These are phyloP conservation scores for Melanchra persicariae DNA, from an alignment of 2,888 invertebrate genomes.

Conservation along the genomic window DNA sequence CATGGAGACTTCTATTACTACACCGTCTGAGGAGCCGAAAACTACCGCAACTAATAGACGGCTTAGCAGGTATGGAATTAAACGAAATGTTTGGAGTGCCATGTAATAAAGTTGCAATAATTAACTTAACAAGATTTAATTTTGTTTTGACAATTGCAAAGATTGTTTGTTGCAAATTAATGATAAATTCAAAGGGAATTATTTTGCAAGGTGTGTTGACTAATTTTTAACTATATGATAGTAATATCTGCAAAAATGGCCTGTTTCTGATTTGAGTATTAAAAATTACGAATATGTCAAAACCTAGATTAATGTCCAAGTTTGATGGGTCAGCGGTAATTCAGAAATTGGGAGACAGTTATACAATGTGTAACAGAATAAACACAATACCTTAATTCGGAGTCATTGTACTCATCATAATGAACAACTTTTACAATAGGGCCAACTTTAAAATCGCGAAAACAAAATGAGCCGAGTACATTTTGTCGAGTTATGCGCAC, in stretches of 20 bases:
- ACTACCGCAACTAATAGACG: slow-evolving; percentile 83
- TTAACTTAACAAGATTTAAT: background rate
- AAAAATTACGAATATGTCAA: too few relatives aligned
- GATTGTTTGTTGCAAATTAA: slow-evolving; percentile 3
- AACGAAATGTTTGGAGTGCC: background rate
- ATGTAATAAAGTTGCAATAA: background rate
- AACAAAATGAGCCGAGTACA: too few relatives aligned
- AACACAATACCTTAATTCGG: too few relatives aligned
- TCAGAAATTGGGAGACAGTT: too few relatives aligned
- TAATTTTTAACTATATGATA: background rate
- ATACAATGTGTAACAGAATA: too few relatives aligned
- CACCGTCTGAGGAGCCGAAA: slow-evolving; percentile 77
- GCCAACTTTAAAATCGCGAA: too few relatives aligned
- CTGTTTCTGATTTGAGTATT: too few relatives aligned
- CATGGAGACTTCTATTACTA: slow-evolving; percentile 90
- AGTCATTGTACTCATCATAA: too few relatives aligned
- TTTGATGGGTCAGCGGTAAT: too few relatives aligned
- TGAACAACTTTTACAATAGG: too few relatives aligned
- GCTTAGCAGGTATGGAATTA: slow-evolving; percentile 90
- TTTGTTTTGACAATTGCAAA: background rate
- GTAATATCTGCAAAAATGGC: background rate
- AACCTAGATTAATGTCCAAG: too few relatives aligned
- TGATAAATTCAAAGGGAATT: background rate
- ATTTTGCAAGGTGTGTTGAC: slow-evolving; percentile 16
- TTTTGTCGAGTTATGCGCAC: too few relatives aligned